Evolutionary conservation across 2,797 vertebrate genomes (phyloP).

Genomic region (Fistularia commersonii): DNA sequence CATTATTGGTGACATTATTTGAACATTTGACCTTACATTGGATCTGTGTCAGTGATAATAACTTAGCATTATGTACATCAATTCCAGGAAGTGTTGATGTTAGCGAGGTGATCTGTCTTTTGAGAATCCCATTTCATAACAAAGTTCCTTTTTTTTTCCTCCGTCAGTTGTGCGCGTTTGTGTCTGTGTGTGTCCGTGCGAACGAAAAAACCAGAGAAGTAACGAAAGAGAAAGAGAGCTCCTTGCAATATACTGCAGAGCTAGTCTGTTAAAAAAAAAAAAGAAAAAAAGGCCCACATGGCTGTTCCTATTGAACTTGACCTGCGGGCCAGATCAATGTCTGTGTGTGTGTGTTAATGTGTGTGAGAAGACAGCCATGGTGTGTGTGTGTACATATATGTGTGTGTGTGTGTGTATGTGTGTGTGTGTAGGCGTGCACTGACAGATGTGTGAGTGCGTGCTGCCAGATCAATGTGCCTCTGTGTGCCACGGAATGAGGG

Average conservation of each 20-base stretch:
- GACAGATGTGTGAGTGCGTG: conserved; percentile 22
- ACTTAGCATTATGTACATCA: too few relatives aligned
- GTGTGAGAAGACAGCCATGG: conserved; percentile 33
- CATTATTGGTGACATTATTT: too few relatives aligned
- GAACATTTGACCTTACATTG: too few relatives aligned
- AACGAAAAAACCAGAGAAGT: conserved; percentile 15
- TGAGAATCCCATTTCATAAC: too few relatives aligned
- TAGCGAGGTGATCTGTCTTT: too few relatives aligned
- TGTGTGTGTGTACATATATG: conserved; percentile 40
- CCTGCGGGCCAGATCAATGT: conserved; percentile 80
- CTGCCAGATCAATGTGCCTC: conserved; percentile 71
- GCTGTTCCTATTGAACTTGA: conserved; percentile 82
- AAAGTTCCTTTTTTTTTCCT: too few relatives aligned
- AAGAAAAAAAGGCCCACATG: conserved; percentile 58
- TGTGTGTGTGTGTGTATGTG: conserved; percentile 36
- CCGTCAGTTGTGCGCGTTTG: conserved; percentile 11
- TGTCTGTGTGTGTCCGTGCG: conserved; percentile 5
- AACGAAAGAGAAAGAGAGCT: conserved; percentile 28
- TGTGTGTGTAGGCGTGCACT: conserved; percentile 26
- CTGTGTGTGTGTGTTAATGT: conserved; percentile 45
- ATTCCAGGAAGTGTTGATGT: too few relatives aligned
- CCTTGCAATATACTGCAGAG: conserved; percentile 56
- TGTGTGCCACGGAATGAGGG: conserved; percentile 79
- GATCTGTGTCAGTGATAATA: too few relatives aligned
- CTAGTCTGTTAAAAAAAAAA: conserved; percentile 56